Base-by-base conservation (phyloP, 2,888 invertebrate genomes). In the Neoaliturus tenellus region DNA sequence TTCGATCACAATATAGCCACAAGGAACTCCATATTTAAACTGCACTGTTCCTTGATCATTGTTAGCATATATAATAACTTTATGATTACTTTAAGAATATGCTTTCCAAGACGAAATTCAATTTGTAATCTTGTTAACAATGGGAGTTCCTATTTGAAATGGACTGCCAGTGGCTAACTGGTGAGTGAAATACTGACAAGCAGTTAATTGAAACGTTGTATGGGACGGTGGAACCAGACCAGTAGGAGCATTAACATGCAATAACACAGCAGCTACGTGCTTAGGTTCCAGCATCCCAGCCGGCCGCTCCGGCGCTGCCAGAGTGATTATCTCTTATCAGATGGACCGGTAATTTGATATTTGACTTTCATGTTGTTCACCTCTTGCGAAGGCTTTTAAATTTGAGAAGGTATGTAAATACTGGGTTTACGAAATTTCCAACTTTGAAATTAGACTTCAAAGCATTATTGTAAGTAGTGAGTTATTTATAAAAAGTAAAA, bases 181-280 rank as follows among this genome's bases (percentile, higher is more conserved):
- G 23, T 5, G 12, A 31, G 62, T 8, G 28, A n/a, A 62, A 1
- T 17, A 17, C 14, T 62, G 62, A 62, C 62, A 62, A 31, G 28
- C 14, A 5, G 62, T 62, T 62, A 62, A 62, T 62, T 62, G 62
- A 62, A 62, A 62, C 28, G 62, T 62, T 62, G 51, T 51, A 51
- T 23, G 62, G 62, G 25, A 28, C 31, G 28, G 62, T 31, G 62
- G 62, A 62, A 62, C 62, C 62, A 62, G 62, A 62, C 62, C 31
- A 17, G 28, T 25, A 55, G 20, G 62, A 12, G 62, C 31, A 62
- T 62, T 62, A 62, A 62, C 62, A 62, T 62, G 62, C 62, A 62
- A 25, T 62, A 62, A 62, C 62, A 62, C 28, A 55, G 31, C 62
- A 12, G 4, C 55, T 62, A 62, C 62, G 62, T 62, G 62, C 62